These are phyloP conservation scores for Enchytraeus crypticus DNA, from an alignment of 2,888 invertebrate genomes.

Conservation along the genomic window DNA sequence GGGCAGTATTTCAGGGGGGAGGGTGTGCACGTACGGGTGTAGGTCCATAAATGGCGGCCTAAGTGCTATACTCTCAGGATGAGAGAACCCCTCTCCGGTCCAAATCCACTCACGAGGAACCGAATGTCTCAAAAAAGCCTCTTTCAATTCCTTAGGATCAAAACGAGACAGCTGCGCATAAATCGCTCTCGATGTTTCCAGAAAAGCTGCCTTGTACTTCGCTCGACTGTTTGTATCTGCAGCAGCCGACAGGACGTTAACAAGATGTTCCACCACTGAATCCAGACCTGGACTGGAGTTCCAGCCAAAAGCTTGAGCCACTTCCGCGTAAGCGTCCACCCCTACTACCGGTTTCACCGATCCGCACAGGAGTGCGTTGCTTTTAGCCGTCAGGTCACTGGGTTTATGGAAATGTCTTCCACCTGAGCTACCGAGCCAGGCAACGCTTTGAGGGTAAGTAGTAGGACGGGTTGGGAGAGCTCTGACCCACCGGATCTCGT, in stretches of 20 bases:
- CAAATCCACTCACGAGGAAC: conserved; percentile 27
- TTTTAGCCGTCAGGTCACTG: conserved; percentile 16
- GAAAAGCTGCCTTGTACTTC: conserved; percentile 21
- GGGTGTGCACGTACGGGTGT: conserved; percentile 26
- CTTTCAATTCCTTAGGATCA: neutral
- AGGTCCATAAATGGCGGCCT: conserved; percentile 24
- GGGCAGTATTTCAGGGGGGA: conserved; percentile 24
- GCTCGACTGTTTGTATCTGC: neutral
- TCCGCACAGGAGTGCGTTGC: conserved; percentile 17
- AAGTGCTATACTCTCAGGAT: conserved; percentile 19
- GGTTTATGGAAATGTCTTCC: conserved; percentile 21
- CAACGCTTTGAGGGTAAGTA: conserved; percentile 18
- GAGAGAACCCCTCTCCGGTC: conserved; percentile 31
- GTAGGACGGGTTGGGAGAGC: conserved; percentile 12
- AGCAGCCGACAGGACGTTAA: conserved; percentile 20
- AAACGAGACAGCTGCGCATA: conserved; percentile 11
- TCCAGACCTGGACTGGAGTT: conserved; percentile 13
- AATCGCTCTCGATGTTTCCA: conserved; percentile 17
- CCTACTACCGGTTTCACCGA: conserved; percentile 26
- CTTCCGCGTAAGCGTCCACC: conserved; percentile 6
- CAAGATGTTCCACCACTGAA: conserved; percentile 20
- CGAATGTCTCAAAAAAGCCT: neutral
- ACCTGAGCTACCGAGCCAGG: conserved; percentile 6
- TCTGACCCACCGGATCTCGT: conserved; percentile 23
- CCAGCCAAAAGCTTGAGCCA: conserved; percentile 20